These are phyloP conservation scores for Copsychus sechellarum DNA, from an alignment of 2,113 vertebrate genomes.

Conservation along the genomic window DNA sequence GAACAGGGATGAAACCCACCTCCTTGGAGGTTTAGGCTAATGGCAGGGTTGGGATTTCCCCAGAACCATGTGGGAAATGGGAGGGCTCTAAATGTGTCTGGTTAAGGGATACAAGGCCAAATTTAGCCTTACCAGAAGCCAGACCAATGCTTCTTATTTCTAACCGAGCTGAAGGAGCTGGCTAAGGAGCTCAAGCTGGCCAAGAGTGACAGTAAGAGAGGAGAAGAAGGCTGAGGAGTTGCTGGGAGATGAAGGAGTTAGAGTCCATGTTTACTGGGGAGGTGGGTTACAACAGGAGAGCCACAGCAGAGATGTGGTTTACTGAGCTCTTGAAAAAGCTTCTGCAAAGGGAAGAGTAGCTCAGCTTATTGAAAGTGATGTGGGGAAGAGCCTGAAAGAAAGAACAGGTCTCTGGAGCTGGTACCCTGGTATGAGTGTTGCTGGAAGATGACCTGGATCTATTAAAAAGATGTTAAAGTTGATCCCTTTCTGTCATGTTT, in stretches of 20 bases:
- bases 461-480: conserved; percentile 15
- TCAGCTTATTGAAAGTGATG: neutral
- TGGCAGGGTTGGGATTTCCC: neutral
- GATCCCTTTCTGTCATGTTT: neutral
- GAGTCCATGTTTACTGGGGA: neutral
- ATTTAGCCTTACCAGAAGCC: neutral
- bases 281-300: neutral
- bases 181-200: neutral
- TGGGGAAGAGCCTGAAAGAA: neutral
- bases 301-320: neutral
- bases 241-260: neutral
- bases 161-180: neutral
- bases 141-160: neutral
- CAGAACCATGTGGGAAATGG: neutral
- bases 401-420: neutral
- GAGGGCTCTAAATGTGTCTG: neutral
- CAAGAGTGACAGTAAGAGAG: neutral
- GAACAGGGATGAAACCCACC: neutral
- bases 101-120: neutral
- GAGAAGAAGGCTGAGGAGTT: neutral
- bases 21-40: neutral
- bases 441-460: neutral
- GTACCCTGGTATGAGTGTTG: neutral
- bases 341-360: neutral
- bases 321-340: neutral